Evolutionary conservation across 1,140 invertebrate genomes (phyloP), one percentile per base, ranked within the genome.

Genomic region (Hyphantria cunea): DNA sequence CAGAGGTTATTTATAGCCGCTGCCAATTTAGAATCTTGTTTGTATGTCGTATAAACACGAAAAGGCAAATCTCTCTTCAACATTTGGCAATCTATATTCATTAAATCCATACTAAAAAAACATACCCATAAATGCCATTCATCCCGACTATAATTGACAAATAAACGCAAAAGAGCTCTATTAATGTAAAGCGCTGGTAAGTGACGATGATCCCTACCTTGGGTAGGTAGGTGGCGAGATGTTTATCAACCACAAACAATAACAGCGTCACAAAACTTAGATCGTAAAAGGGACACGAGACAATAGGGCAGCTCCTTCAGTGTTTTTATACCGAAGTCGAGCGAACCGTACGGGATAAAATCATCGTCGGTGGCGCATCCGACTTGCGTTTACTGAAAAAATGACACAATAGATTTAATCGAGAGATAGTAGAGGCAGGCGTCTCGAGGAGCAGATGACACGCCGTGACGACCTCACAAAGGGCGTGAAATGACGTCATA

Each of bases 241-340:
- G 82, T 88, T 90, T 90, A 90, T 90, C 88, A 79, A 84, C 83
- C 88, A 78, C 86, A 90, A 90, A 90, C 88, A 90, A 90, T 89
- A 89, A 90, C 88, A 86, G 78, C 83, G 65, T 80, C 82, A 87
- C 84, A 88, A 90, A 86, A 89, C 82, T 59, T 78, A 78, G 86
- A 80, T 89, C 88, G 82, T 90, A 90, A 90, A 88, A 85, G 82
- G 78, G 73, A 76, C 79, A 74, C 68, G 82, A 90, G 86, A 90
- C 86, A 90, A 90, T 88, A 66, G 84, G 74, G 72, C 72, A 78
- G 80, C 78, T 86, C 78, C 81, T 85, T 69, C 68, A 86, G 71
- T 71, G 86, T 89, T 90, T 87, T 90, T 88, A 88, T 80, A 64
- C 66, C 82, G 68, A 82, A 82, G 78, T 80, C 75, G 83, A 76